Evolutionary conservation across 2,888 invertebrate species (phyloP), one percentile per base, ranked within the genome.

Genomic region (Vanessa cardui): DNA sequence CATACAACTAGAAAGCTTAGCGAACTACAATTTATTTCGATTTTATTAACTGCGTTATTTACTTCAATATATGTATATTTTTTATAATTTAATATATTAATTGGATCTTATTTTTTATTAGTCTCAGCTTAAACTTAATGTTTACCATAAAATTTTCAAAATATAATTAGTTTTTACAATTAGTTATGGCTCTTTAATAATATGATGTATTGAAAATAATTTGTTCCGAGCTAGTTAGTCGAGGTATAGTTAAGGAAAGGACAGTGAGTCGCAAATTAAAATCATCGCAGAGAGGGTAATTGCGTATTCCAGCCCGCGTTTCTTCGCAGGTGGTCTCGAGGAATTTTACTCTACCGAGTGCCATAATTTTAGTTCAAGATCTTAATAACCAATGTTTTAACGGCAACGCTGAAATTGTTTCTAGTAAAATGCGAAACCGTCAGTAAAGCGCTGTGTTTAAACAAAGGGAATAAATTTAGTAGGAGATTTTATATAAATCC

Each of bases 281-380:
- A 70, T 72, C 71, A 66, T 69, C 66, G 67, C 71, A 61, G 73
- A 70, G 77, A 74, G 66, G 75, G 81, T 85, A 87, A 87, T 87
- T 85, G 83, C 82, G 81, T 78, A 84, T 82, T 79, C 74, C 77
- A 77, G 76, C 72, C 77, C 78, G 72, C 72, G 69, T 74, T 77
- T 74, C 83, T 80, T 74, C 83, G 78, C 83, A 84, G 87, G 89
- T 86, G 89, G 89, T 88, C 89, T 80, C 74, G 74, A 79, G 77
- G 83, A 83, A 84, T 87, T 84, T 81, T 83, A 83, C 85, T 85
- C 79, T 77, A 79, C 75, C 66, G 77, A 86, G 80, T 83, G 79
- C 83, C 78, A 84, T 87, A 84, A 87, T 86, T 85, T 83, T 76
- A 80, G 77, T 76, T 77, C 75, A 80, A 79, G 78, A 71, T 80